These are phyloP conservation scores for Enteromius thamalakanensis DNA, from an alignment of 2,797 vertebrate species.

Conservation along the genomic window DNA sequence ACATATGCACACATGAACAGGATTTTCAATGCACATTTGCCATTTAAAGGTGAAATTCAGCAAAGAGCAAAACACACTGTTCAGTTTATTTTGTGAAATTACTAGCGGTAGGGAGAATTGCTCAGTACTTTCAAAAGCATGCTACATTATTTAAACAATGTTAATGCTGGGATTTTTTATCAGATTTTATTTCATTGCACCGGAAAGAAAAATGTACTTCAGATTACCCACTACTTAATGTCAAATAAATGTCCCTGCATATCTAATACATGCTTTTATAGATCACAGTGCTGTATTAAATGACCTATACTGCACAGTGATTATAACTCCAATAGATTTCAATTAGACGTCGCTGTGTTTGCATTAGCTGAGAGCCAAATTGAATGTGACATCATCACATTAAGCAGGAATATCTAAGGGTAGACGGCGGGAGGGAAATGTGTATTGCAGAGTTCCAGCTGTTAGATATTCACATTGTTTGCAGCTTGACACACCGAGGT, in stretches of 20 bases:
- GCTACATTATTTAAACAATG: background rate
- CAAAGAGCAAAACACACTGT: background rate
- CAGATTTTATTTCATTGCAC: slow-evolving; percentile 19
- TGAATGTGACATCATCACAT: slow-evolving; percentile 41
- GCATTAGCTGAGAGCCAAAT: slow-evolving; percentile 41
- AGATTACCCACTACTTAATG: slow-evolving; percentile 50
- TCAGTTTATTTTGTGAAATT: slow-evolving; percentile 10
- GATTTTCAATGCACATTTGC: background rate
- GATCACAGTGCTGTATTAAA: slow-evolving; percentile 46
- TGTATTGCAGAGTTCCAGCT: slow-evolving; percentile 5
- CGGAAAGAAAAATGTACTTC: slow-evolving; percentile 3
- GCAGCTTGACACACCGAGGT: slow-evolving; percentile 48
- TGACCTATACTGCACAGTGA: slow-evolving; percentile 40
- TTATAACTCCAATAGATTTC: slow-evolving; percentile 51
- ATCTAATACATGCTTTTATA: slow-evolving; percentile 44
- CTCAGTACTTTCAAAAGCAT: background rate
- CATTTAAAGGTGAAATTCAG: slow-evolving; percentile 10
- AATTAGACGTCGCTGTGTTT: slow-evolving; percentile 53
- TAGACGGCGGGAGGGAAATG: background rate
- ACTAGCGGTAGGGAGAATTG: background rate
- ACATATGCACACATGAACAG: background rate
- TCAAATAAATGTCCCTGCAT: slow-evolving; percentile 50
- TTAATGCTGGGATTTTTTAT: slow-evolving; percentile 9
- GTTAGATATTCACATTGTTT: slow-evolving; percentile 46
- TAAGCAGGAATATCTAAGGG: slow-evolving; percentile 21